Evolutionary conservation across 2,113 vertebrate genomes (phyloP).

Genomic region (Anas platyrhynchos): DNA sequence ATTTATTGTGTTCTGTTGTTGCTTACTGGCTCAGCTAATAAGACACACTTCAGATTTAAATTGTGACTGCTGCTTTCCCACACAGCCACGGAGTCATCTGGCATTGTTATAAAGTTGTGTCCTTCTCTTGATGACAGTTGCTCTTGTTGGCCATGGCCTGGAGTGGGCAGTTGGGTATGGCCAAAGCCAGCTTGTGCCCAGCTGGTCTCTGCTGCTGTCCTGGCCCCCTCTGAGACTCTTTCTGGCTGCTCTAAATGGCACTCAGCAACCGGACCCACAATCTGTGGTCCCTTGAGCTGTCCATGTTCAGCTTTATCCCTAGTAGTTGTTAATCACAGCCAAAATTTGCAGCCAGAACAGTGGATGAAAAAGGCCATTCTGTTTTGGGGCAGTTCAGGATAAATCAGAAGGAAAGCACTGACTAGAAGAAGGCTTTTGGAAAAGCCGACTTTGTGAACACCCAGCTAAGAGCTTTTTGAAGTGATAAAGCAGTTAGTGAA

Average conservation of each 20-base stretch:
- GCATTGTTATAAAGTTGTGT: neutral
- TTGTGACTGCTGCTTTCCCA: neutral
- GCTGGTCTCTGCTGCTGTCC: neutral
- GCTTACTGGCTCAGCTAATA: slow-evolving; percentile 8
- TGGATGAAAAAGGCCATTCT: neutral
- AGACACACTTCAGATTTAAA: neutral
- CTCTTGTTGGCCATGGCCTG: neutral
- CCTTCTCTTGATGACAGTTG: neutral
- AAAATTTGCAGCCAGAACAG: neutral
- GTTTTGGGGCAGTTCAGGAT: neutral
- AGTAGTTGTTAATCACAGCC: neutral
- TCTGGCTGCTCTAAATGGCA: neutral
- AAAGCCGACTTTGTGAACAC: neutral
- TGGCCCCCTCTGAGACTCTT: neutral
- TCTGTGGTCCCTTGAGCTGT: neutral
- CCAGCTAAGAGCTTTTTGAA: neutral
- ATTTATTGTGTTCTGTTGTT: neutral
- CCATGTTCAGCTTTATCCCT: neutral
- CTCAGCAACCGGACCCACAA: neutral
- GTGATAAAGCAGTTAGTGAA: neutral
- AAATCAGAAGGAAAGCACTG: neutral
- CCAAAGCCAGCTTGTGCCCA: neutral
- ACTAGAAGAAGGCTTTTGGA: neutral
- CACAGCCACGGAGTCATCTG: neutral
- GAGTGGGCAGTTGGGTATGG: neutral